These are phyloP conservation scores for Drosophila longiperda DNA, from an alignment of 2,888 invertebrate genomes.

Conservation along the genomic window DNA sequence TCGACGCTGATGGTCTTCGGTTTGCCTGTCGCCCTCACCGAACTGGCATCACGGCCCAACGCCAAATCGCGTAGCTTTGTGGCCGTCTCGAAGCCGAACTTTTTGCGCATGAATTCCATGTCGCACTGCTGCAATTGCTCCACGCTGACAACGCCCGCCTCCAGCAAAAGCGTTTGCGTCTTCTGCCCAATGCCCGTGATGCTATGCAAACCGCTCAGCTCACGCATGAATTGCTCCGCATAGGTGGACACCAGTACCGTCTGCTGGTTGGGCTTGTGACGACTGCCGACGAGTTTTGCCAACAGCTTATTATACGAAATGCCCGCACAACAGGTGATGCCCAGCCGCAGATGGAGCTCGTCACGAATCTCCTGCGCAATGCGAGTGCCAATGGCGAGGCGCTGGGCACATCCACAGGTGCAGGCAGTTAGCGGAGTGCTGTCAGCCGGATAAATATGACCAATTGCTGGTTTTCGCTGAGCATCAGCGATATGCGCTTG, in stretches of 20 bases:
- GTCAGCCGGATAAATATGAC: conserved; percentile 87
- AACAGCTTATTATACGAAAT: conserved; percentile 93
- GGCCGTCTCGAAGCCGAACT: conserved; percentile 89
- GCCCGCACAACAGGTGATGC: conserved; percentile 92
- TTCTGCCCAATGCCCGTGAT: conserved; percentile 92
- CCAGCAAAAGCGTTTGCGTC: conserved; percentile 88
- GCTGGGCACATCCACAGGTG: conserved; percentile 90
- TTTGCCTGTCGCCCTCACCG: conserved; percentile 90
- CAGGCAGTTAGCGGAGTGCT: conserved; percentile 86
- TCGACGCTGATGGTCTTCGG: conserved; percentile 93
- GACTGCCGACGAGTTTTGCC: conserved; percentile 90
- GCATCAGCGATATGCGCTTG: conserved; percentile 68
- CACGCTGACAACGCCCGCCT: conserved; percentile 88
- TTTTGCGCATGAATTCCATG: conserved; percentile 87
- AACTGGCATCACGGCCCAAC: conserved; percentile 90
- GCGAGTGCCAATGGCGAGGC: conserved; percentile 89
- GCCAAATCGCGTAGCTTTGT: conserved; percentile 89
- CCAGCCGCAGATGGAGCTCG: conserved; percentile 88
- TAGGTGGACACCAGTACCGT: conserved; percentile 91
- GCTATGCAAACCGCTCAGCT: conserved; percentile 87
- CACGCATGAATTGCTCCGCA: conserved; percentile 88
- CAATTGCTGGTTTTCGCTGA: conserved; percentile 75
- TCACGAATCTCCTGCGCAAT: conserved; percentile 92
- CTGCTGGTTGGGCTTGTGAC: conserved; percentile 93
- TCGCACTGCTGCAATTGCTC: conserved; percentile 88